Evolutionary conservation across 2,797 vertebrate species (phyloP).

Genomic region (Dicrostonyx torquatus): DNA sequence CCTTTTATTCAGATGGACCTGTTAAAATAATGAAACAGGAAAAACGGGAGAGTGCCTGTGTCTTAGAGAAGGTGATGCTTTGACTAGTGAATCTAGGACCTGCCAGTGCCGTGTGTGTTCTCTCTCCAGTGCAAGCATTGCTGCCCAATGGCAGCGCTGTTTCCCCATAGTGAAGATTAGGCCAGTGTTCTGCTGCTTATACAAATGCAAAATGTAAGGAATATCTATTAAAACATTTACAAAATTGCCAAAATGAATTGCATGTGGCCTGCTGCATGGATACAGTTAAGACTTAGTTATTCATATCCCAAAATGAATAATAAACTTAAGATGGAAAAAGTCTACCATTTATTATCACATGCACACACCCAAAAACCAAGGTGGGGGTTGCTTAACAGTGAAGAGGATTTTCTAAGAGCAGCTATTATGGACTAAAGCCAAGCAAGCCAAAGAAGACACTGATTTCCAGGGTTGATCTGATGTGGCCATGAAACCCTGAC

Average conservation of each 20-base stretch:
- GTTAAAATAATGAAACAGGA: no score
- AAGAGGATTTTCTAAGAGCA: background rate
- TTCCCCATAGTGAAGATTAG: background rate
- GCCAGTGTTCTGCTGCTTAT: background rate
- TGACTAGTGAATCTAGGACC: background rate
- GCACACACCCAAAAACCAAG: background rate
- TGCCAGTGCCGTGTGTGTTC: background rate
- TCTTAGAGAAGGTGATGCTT: background rate
- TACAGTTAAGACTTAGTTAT: background rate
- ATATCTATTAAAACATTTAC: slow-evolving; percentile 53
- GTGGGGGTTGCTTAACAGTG: background rate
- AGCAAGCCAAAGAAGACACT: background rate
- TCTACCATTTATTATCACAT: background rate
- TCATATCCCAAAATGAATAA: background rate
- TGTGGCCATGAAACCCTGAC: background rate
- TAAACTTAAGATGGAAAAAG: background rate
- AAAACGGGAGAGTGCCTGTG: no score
- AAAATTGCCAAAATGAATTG: slow-evolving; percentile 61
- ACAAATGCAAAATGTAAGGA: background rate
- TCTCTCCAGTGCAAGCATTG: background rate
- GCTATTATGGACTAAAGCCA: background rate
- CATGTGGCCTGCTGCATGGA: background rate
- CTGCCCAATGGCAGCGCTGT: background rate
- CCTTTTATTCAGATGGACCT: background rate
- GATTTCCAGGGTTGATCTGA: background rate